Evolutionary conservation across 2,888 invertebrate genomes (phyloP).

Genomic region (Nephrotoma guestfalica): DNA sequence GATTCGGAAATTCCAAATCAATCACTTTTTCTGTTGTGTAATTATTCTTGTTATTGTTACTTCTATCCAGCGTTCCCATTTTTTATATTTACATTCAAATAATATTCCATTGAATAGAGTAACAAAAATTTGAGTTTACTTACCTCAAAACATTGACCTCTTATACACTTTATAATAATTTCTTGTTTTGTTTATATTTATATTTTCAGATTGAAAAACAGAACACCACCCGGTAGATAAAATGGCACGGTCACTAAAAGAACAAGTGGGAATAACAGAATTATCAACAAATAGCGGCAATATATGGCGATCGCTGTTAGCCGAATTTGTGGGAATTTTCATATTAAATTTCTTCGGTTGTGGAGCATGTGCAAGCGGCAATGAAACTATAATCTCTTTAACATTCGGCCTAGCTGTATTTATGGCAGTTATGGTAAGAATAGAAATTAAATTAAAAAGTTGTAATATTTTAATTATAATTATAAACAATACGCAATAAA

Average conservation of each 20-base stretch:
- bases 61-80: neutral
- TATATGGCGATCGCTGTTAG: neutral
- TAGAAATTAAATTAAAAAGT: too few species aligned
- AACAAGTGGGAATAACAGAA: neutral
- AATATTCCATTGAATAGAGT: too few species aligned
- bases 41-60: neutral
- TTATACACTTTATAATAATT: neutral
- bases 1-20: neutral
- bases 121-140: neutral
- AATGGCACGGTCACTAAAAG: neutral
- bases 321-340: conserved; percentile 45
- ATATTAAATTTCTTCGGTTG: conserved; percentile 83
- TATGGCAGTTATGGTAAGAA: conserved; percentile 58
- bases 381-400: conserved; percentile 52
- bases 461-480: neutral
- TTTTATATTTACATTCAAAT: neutral
- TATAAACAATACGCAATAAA: neutral
- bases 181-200: neutral
- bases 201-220: neutral
- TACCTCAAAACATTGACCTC: neutral
- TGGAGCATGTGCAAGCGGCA: conserved; percentile 50
- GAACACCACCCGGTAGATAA: neutral
- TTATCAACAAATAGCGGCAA: neutral
- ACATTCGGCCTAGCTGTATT: conserved; percentile 79
- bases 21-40: neutral